Base-by-base conservation (phyloP, 2,113 vertebrate genomes). In the Oceanodroma tethys region DNA sequence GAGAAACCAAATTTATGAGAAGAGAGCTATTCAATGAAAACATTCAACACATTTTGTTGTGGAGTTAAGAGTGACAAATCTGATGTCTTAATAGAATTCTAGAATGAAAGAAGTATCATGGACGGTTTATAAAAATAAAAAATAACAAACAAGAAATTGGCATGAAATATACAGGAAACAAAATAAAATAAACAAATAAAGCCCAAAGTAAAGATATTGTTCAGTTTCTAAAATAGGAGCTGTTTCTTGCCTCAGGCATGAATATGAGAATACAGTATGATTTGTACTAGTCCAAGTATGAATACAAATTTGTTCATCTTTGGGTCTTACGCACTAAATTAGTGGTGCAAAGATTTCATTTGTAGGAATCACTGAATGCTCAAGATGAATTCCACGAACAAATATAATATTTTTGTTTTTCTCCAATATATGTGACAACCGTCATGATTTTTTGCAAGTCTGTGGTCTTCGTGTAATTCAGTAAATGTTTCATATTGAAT, bases 271-370 rank as follows among this genome's bases (percentile, higher is more conserved):
- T 36, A 36, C 5, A 38, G 3, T 25, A 6, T 47, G 45, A 62
- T 78, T 79, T 82, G 4, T 63, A 11, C 55, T 47, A 72, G 13
- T 29, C 23, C 8, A 70, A 74, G 47, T 50, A 8, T 55, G 27
- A 50, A 11, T 70, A 15, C 7, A 71, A 55, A 48, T 38, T 15
- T 55, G 7, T 60, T 86, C 11, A 56, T 80, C 52, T 67, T 86
- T 11, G 1, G 2, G 3, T 55, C 11, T 48, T 42, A 38, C 5
- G 25, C 1, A 2, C 13, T 20, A 65, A 20, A 68, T 76, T 56
- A 43, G 11, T 59, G 10, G 12, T 38, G 12, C 36, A 55, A 72
- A 45, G 2, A 5, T 86, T 81, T 75, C 15, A 18, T 6, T 52
- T 43, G 6, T 16, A 82, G 22, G n/a, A 75, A 27, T 34, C 11